These are phyloP conservation scores for Hapalemur alaotrensis DNA, from an alignment of 2,797 vertebrate genomes.

Conservation along the genomic window DNA sequence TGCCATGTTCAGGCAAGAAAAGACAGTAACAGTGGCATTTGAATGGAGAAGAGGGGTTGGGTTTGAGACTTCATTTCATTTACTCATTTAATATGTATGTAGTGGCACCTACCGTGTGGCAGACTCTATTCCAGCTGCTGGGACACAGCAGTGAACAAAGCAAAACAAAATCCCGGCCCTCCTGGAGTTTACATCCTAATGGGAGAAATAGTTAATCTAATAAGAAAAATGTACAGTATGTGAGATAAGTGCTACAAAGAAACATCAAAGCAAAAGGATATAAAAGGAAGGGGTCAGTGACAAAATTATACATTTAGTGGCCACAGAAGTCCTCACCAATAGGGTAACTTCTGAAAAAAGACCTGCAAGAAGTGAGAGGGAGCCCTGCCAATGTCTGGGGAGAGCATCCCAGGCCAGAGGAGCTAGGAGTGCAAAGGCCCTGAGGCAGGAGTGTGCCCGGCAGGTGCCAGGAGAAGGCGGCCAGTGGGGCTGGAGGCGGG, in stretches of 20 bases:
- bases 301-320: background rate
- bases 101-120: background rate
- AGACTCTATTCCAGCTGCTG: background rate
- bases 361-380: background rate
- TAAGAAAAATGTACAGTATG: background rate
- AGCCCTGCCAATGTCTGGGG: too few relatives aligned
- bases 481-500: background rate
- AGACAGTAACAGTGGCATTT: background rate
- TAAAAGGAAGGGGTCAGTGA: background rate
- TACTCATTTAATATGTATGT: background rate
- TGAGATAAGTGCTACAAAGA: background rate
- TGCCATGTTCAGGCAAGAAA: background rate
- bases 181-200: background rate
- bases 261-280: background rate
- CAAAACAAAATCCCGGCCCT: background rate
- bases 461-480: background rate
- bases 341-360: background rate
- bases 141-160: background rate
- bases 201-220: background rate
- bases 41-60: background rate
- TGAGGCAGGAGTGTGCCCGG: fast-evolving
- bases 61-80: background rate
- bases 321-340: background rate
- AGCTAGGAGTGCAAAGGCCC: background rate
- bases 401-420: background rate